Conservation (phyloP, 2,113 vertebrate species). For the Catharus minimus region DNA sequence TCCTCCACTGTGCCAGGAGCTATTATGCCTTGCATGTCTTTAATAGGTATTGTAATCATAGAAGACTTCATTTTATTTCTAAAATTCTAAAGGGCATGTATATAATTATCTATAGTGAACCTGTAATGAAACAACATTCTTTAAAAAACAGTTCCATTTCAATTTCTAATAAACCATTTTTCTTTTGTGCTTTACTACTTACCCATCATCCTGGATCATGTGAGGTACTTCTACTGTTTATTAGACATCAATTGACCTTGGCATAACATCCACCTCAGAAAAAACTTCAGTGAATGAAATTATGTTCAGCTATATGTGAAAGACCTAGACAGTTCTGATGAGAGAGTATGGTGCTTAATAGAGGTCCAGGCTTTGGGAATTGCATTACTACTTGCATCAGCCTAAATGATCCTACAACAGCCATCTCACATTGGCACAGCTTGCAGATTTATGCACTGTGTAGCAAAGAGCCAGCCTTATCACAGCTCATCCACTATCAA, state of each 20-base stretch:
- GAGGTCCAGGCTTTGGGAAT: slow-evolving; percentile 26
- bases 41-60: not conserved
- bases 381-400: slow-evolving; percentile 44
- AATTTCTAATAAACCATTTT: not conserved
- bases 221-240: not conserved
- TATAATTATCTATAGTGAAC: not conserved
- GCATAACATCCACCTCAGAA: slow-evolving; percentile 9
- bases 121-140: not conserved
- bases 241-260: not conserved
- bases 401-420: not conserved
- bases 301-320: not conserved
- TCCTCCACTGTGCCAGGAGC: not conserved
- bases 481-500: slow-evolving; percentile 78
- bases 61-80: not conserved
- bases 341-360: not conserved
- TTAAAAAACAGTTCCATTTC: not conserved
- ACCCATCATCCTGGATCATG: not conserved
- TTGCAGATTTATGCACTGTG: slow-evolving; percentile 29
- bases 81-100: not conserved
- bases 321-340: not conserved
- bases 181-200: not conserved
- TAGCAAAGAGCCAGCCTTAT: slow-evolving; percentile 72
- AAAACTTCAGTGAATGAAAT: slow-evolving; percentile 25
- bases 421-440: slow-evolving; percentile 39
- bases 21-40: not conserved